A percentile compares a stretch with the other conserved stretches of the same genome.
These are phyloP conservation scores for Sipha maydis DNA, from an alignment of 2,888 invertebrate genomes.

Conservation along the genomic window DNA sequence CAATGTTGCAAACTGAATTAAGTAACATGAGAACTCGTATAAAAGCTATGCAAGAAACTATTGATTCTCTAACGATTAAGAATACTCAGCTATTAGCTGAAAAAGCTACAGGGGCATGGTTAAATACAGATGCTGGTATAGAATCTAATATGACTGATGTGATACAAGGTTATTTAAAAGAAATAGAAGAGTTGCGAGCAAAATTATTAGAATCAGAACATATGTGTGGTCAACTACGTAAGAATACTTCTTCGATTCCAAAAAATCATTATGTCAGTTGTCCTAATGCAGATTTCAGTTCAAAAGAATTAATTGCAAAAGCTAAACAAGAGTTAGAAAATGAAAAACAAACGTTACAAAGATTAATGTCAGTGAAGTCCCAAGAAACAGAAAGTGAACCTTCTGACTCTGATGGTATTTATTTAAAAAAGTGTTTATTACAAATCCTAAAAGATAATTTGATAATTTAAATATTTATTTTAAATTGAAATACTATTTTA, in stretches of 20 bases:
- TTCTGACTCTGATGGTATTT: constrained; percentile 48
- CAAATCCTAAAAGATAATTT: neutral
- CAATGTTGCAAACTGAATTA: constrained; percentile 88
- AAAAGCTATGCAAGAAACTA: constrained; percentile 94
- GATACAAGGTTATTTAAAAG: constrained; percentile 85
- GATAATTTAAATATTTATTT: no score
- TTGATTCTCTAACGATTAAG: constrained; percentile 83
- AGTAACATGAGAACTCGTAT: constrained; percentile 87
- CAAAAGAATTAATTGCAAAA: constrained; percentile 72
- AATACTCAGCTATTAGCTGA: constrained; percentile 86
- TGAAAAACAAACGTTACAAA: constrained; percentile 67
- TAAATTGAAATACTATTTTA: no score
- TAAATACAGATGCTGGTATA: constrained; percentile 68
- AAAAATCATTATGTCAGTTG: constrained; percentile 24
- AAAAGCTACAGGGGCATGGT: constrained; percentile 70
- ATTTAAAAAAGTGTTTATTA: neutral
- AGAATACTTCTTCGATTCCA: constrained; percentile 65
- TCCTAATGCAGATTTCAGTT: constrained; percentile 39
- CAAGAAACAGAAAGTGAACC: constrained; percentile 52
- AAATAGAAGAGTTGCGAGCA: constrained; percentile 90
- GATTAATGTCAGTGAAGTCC: constrained; percentile 48
- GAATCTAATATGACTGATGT: constrained; percentile 74
- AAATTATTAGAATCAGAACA: constrained; percentile 89
- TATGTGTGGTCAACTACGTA: constrained; percentile 79
- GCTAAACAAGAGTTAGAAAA: constrained; percentile 84